Base-by-base conservation (phyloP, 2,113 vertebrate genomes). In the Synodontis membranacea region DNA sequence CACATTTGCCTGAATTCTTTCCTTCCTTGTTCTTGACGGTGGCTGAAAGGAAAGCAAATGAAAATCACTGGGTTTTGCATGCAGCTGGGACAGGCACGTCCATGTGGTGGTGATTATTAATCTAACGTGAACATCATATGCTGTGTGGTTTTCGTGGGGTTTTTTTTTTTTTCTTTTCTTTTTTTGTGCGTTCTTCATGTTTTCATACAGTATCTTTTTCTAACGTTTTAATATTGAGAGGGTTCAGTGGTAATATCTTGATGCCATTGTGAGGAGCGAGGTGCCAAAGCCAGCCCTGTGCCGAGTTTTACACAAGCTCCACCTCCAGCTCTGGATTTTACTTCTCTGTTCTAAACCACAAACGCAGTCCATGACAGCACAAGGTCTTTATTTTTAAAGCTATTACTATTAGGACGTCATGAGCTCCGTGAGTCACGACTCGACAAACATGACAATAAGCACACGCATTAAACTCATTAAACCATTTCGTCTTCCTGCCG, bases 1-100 rank as follows among this genome's bases (percentile, higher is more conserved):
- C 21, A 58, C n/a, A 91, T 89, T 87, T 90, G 83, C 90, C 83
- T 89, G 83, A 78, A 82, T 84, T 74, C 12, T 60, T 88, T 90
- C 88, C 88, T 91, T 82, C 86, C 86, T 84, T 23, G 44, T 70
- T 82, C 66, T 44, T 70, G 37, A 83, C 88, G 50, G 23, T 37
- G 64, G 28, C 79, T 68, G 78, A 62, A 81, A 34, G 17, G 50
- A 56, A 91, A 87, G 81, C 85, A 91, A 91, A 91, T 91, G 74
- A 50, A 66, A 85, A 68, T 89, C 76, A 84, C 48, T 79, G 54
- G 31, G 62, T 80, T 86, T 87, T 90, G 70, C 68, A 80, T 83
- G 42, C 78, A 84, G 31, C 75, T 48, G 12, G 64, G 66, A 72
- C 56, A 54, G 76, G 70, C 11, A 46, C 17, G 68, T 81, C 56